Percentiles rank a stretch among this genome's conserved stretches.
phyloP scores from a whole-genome alignment of 1,140 invertebrate species.

The Anastatus disparis region DNA sequence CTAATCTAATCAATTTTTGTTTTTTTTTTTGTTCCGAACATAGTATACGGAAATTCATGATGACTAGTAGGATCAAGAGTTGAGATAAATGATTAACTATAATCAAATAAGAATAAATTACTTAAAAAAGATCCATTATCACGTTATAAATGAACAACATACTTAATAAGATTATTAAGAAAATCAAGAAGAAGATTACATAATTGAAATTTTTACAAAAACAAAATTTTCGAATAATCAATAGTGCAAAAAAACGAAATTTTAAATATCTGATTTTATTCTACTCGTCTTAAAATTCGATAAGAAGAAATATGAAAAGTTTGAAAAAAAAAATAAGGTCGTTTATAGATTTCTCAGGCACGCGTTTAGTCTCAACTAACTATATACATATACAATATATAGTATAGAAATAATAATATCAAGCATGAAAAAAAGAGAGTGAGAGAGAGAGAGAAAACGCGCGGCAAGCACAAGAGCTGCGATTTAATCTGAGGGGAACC shows the following conservation, averaged over 20 bases:
- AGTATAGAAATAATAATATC: slow-evolving; percentile 42
- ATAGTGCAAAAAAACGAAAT: not conserved
- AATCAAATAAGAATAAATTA: slow-evolving; percentile 16
- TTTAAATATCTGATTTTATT: not conserved
- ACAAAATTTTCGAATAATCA: not conserved
- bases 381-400: too few relatives aligned
- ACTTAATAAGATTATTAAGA: not conserved
- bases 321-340: slow-evolving; percentile 36
- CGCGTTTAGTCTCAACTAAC: slow-evolving; percentile 6
- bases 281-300: not conserved
- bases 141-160: not conserved
- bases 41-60: too few relatives aligned
- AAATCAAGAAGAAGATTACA: not conserved
- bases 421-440: too few relatives aligned
- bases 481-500: slow-evolving; percentile 36
- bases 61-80: too few relatives aligned
- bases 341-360: slow-evolving; percentile 30
- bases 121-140: not conserved
- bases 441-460: too few relatives aligned
- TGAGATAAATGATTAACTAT: not conserved
- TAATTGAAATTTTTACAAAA: not conserved
- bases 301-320: too few relatives aligned
- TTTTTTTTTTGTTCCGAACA: too few relatives aligned
- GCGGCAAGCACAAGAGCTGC: not conserved
- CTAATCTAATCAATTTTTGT: too few relatives aligned